Base-by-base conservation (phyloP, 2,113 vertebrate genomes). In the Ictalurus punctatus region DNA sequence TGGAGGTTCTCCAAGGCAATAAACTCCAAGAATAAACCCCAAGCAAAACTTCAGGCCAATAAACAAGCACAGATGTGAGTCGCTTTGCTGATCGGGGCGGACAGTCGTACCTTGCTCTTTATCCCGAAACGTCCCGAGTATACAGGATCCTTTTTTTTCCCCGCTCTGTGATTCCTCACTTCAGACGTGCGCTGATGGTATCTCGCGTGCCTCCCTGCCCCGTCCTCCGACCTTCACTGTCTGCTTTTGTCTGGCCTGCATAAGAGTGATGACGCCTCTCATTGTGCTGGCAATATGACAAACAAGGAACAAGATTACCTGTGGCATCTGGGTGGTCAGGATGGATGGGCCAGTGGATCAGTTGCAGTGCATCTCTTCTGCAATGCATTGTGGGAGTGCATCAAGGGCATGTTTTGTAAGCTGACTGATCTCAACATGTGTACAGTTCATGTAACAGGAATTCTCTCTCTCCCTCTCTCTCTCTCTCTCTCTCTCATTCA, bases 221-320 rank as follows among this genome's bases (percentile, higher is more conserved):
- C 86, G 86, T 79, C 80, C 21, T 48, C 87, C 88, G 88, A 87
- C 88, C 88, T 89, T 92, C 67, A 71, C 90, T 91, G 91, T 92
- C 89, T 78, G 73, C 86, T 83, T 92, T 93, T 90, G 90, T 90
- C 65, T 81, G 78, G 87, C 78, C 76, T 83, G 87, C 63, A 79
- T 78, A 56, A 87, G 90, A 90, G 89, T 87, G 90, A 92, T 90
- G 88, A 89, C 65, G 84, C 88, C 91, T 88, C 87, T 92, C 89
- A 90, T 90, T 90, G 89, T 86, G 84, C 80, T 81, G 84, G 90
- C 87, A 83, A 87, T 88, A 92, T 92, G 92, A 93, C 91, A 86
- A 93, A 92, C 90, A 88, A 83, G 83, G 91, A 87, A 92, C 92
- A 90, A 90, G 90, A 92, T 92, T 92, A 88, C 91, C 91, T 86